A percentile compares a stretch with the other conserved stretches of the same genome.
These are phyloP conservation scores for Mimas tiliae DNA, from an alignment of 2,888 invertebrate species.

Conservation along the genomic window DNA sequence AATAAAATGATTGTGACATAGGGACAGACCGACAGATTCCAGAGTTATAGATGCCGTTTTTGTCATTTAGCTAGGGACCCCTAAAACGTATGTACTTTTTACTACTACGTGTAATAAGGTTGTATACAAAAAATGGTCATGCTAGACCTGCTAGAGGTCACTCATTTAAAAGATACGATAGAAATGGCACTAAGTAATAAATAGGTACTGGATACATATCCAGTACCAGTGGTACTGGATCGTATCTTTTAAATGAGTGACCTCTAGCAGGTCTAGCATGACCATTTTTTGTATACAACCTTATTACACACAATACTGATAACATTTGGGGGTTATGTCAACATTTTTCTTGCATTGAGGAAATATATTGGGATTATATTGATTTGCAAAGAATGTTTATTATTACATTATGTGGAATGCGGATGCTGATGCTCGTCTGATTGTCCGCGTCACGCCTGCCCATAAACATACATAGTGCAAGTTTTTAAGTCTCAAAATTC, in stretches of 20 bases:
- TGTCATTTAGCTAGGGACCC: too few relatives aligned
- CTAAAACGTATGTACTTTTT: too few relatives aligned
- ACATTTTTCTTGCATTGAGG: not conserved
- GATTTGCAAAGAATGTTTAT: not conserved
- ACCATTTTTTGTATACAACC: not conserved
- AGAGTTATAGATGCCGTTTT: too few relatives aligned
- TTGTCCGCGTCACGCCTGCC: too few relatives aligned
- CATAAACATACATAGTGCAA: too few relatives aligned
- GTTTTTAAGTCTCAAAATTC: too few relatives aligned
- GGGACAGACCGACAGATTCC: too few relatives aligned
- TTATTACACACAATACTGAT: not conserved
- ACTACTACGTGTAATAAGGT: not conserved
- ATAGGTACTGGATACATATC: too few relatives aligned
- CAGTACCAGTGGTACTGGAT: too few relatives aligned
- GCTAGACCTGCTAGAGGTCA: not conserved
- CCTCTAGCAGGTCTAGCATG: not conserved
- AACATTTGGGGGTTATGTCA: not conserved
- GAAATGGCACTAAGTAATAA: too few relatives aligned
- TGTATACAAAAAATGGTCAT: not conserved
- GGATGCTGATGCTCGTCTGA: not conserved
- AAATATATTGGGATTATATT: not conserved
- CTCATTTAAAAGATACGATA: slow-evolving; percentile 41
- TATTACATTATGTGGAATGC: not conserved
- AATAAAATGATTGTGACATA: too few relatives aligned
- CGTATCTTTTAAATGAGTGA: slow-evolving; percentile 37